phyloP scores from a whole-genome alignment of 1,140 invertebrate genomes.

The Brachionus rubens region DNA sequence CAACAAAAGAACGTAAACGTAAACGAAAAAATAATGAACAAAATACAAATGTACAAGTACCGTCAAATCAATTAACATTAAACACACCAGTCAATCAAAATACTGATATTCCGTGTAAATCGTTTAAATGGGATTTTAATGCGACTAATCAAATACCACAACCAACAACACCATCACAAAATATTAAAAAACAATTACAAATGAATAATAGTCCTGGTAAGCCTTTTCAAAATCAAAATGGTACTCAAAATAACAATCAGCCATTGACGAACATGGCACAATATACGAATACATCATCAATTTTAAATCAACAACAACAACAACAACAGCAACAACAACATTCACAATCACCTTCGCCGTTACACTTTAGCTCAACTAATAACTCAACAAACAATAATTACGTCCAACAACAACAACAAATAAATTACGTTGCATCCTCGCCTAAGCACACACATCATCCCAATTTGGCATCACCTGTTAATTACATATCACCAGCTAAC shows the following conservation, averaged over 20 bases:
- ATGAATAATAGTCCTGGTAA: constrained; percentile 41
- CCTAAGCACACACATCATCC: constrained; percentile 26
- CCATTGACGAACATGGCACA: constrained; percentile 3
- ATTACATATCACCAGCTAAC: constrained; percentile 23
- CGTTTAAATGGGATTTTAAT: constrained; percentile 44
- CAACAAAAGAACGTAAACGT: constrained; percentile 42
- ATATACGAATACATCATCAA: constrained; percentile 1
- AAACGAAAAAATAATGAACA: constrained; percentile 34
- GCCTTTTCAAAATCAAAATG: constrained; percentile 13
- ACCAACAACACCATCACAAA: background rate
- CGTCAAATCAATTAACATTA: background rate
- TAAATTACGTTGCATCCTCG: constrained; percentile 19
- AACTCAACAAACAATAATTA: background rate
- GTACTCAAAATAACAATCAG: background rate
- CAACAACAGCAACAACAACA: constrained; percentile 2
- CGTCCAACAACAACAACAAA: constrained; percentile 31
- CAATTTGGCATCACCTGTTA: constrained; percentile 29
- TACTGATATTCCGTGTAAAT: constrained; percentile 1
- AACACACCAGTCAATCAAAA: background rate
- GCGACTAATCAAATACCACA: no score
- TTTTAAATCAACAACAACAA: background rate
- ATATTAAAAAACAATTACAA: constrained; percentile 34
- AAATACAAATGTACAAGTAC: background rate
- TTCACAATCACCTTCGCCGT: constrained; percentile 39
- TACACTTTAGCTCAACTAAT: constrained; percentile 35